Evolutionary conservation across 35 echinoderm and acorn worm genomes (phyloP), one percentile per base, ranked within the genome.

Genomic region (Apostichopus parvimensis): DNA sequence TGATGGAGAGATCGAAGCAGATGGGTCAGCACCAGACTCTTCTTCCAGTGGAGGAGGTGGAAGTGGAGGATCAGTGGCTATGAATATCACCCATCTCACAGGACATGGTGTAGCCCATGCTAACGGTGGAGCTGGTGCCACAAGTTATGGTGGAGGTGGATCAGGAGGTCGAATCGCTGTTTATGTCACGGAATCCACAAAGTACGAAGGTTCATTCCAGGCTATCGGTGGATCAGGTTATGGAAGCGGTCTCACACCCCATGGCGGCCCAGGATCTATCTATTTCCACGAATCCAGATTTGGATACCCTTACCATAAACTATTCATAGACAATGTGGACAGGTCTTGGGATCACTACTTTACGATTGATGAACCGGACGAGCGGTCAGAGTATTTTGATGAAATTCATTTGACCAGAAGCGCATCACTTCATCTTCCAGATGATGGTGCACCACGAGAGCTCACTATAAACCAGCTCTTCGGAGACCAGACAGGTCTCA

Each of bases 231-330:
- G 96, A n/a, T 58, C 83, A 14, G 94, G 96, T 9, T 54, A 17
- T 11, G 79, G 79, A 14, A 56, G 25, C 20, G 75, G 83, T 14
- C 56, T 82, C 26, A 93, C 54, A 82, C 81, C 91, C 5, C 91
- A 95, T 89, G 96, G 96, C 20, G 93, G 94, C 17, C 96, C 96
- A 71, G 96, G 96, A 25, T 95, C 96, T 66, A 90, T 98, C 6
- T 98, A 95, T 59, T 77, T 98, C 45, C 86, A 98, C 26, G 88
- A 98, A 18, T 73, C 78, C 68, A 54, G 77, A 17, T 45, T 78
- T 78, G 82, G 79, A 11, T 78, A 84, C 22, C 94, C 93, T 22
- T 93, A 95, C 77, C 82, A 84, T 45, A 82, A 88, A 56, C 62
- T 98, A 17, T 72, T 64, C 25, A 82, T 98, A 56, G 94, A 98